Evolutionary conservation across 2,888 invertebrate species (phyloP).

Genomic region (Spialia ferax): DNA sequence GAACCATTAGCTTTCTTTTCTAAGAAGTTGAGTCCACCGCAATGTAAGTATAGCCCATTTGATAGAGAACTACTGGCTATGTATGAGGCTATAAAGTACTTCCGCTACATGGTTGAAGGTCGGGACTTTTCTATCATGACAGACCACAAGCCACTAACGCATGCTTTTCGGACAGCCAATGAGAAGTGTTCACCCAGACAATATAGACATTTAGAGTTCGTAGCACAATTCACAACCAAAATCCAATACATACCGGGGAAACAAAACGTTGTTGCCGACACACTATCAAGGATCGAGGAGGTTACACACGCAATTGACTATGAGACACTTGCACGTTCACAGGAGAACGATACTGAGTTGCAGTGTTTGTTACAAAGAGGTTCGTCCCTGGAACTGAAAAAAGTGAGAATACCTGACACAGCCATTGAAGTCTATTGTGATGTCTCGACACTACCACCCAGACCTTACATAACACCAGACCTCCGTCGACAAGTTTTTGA

Average conservation of each 20-base stretch:
- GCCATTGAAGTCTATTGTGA: not conserved
- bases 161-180: conserved; percentile 54
- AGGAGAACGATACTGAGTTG: not conserved
- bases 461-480: not conserved
- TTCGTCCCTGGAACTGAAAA: conserved; percentile 1
- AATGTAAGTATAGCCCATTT: conserved; percentile 59
- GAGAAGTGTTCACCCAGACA: not conserved
- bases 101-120: conserved; percentile 62
- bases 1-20: conserved; percentile 64
- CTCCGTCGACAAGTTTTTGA: not conserved
- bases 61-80: conserved; percentile 50
- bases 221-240: conserved; percentile 45
- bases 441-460: not conserved
- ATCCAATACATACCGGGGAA: conserved; percentile 1
- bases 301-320: conserved; percentile 36
- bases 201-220: conserved; percentile 40
- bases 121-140: conserved; percentile 49
- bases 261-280: conserved; percentile 31
- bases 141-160: conserved; percentile 48
- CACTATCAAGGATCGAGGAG: not conserved
- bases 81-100: conserved; percentile 58
- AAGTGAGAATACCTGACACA: not conserved
- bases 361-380: not conserved
- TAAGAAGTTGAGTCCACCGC: conserved; percentile 52
- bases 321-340: conserved; percentile 35